Evolutionary conservation across 2,797 vertebrate species (phyloP).

Genomic region (Cynodonichthys magdalenae): DNA sequence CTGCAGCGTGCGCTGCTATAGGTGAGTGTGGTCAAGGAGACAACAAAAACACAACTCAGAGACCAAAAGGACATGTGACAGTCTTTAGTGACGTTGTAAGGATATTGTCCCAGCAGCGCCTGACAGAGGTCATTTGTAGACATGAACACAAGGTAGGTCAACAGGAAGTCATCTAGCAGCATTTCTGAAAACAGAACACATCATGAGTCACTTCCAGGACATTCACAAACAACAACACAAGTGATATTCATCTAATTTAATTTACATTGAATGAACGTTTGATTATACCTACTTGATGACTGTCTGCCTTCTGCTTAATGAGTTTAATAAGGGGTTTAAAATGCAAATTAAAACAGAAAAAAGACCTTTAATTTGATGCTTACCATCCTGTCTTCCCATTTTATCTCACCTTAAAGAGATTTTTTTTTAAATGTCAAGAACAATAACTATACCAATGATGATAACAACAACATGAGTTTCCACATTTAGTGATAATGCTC

Average conservation of each 20-base stretch:
- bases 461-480: background rate
- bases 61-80: constrained; percentile 1
- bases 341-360: background rate
- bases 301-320: background rate
- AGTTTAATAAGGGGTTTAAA: background rate
- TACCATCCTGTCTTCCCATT: background rate
- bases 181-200: constrained; percentile 84
- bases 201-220: background rate
- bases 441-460: background rate
- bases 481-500: background rate
- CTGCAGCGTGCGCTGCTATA: constrained; percentile 92
- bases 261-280: background rate
- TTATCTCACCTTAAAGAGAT: too few relatives aligned
- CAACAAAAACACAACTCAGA: constrained; percentile 8
- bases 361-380: background rate
- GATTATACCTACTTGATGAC: background rate
- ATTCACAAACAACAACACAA: background rate
- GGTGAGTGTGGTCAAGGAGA: constrained; percentile 81
- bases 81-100: constrained; percentile 66
- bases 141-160: constrained; percentile 98
- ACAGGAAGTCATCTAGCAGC: constrained; percentile 95
- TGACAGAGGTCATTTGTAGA: constrained; percentile 94
- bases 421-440: background rate
- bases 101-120: constrained; percentile 97
- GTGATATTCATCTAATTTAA: too few relatives aligned